Percentiles rank a stretch among this genome's conserved stretches.
Conservation (phyloP, 1,140 invertebrate genomes). For the Heliconius himera region DNA sequence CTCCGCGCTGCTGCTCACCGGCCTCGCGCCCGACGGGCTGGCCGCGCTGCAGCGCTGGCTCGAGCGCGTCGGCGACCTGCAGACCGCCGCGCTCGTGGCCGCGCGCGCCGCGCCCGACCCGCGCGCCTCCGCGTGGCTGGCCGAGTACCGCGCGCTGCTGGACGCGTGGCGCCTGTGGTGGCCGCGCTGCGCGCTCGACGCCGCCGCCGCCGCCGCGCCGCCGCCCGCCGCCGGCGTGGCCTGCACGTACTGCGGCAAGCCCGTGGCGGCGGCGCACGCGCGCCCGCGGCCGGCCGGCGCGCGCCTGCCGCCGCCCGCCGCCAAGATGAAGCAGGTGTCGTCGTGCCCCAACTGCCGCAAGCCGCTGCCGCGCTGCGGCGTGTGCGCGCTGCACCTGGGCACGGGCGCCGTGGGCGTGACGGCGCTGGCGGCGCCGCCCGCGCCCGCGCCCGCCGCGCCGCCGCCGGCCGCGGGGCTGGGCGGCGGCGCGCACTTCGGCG, state of each 20-base stretch:
- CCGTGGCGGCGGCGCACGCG: constrained; percentile 89
- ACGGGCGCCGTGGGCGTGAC: constrained; percentile 80
- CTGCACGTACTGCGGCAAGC: constrained; percentile 97
- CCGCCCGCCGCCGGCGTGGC: constrained; percentile 88
- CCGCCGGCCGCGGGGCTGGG: constrained; percentile 39
- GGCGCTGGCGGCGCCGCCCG: constrained; percentile 72
- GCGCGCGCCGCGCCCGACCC: constrained; percentile 85
- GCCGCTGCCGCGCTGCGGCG: constrained; percentile 94
- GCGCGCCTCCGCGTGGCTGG: constrained; percentile 85
- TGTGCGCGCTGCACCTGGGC: constrained; percentile 95
- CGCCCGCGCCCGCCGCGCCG: constrained; percentile 62
- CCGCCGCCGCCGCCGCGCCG: constrained; percentile 63
- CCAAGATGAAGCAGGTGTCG: constrained; percentile 85
- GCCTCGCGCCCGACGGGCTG: constrained; percentile 85
- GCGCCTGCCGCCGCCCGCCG: constrained; percentile 81
- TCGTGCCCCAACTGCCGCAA: constrained; percentile 97
- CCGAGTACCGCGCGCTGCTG: constrained; percentile 87
- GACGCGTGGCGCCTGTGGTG: constrained; percentile 91
- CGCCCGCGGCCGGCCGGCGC: constrained; percentile 84
- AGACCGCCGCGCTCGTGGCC: constrained; percentile 92
- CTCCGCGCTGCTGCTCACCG: constrained; percentile 89
- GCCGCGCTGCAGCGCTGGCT: constrained; percentile 94
- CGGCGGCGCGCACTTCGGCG: constrained; percentile 85
- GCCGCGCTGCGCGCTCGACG: constrained; percentile 87
- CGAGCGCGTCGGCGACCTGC: constrained; percentile 95